A percentile compares a stretch with the other conserved stretches of the same genome.
phyloP scores from a whole-genome alignment of 2,797 vertebrate species.

The Pipistrellus pipistrellus region DNA sequence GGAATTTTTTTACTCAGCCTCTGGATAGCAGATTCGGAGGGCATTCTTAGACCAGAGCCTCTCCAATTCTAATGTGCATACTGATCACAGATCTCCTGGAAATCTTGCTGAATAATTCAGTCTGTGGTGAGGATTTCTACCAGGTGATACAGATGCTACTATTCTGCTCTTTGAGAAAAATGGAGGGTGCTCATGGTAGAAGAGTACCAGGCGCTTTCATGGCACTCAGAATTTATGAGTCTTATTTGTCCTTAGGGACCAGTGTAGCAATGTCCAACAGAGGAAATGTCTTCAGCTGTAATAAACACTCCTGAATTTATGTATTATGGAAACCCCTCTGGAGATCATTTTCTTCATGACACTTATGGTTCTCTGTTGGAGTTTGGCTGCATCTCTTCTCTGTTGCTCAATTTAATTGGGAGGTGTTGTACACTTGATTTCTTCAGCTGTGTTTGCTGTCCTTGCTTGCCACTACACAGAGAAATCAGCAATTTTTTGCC shows the following conservation, averaged over 20 bases:
- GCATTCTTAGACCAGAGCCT: slow-evolving; percentile 52
- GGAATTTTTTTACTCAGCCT: slow-evolving; percentile 60
- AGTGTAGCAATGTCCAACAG: neutral
- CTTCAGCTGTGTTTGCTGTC: neutral
- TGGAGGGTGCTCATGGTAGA: neutral
- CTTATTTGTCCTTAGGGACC: neutral
- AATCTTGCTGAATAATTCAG: neutral
- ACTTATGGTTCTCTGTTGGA: neutral
- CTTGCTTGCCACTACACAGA: neutral
- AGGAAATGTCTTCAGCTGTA: slow-evolving; percentile 9
- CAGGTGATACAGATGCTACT: neutral
- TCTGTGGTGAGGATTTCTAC: neutral
- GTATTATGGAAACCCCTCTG: slow-evolving; percentile 27
- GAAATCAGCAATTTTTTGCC: neutral
- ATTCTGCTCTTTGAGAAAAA: slow-evolving; percentile 1
- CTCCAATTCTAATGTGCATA: neutral
- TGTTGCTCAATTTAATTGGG: neutral
- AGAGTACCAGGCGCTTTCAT: neutral
- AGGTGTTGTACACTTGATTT: neutral
- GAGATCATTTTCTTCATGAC: slow-evolving; percentile 35
- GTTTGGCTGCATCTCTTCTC: neutral
- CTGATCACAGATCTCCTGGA: neutral
- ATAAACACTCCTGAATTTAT: slow-evolving; percentile 20
- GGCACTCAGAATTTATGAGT: neutral
- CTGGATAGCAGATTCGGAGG: slow-evolving; percentile 68